Evolutionary conservation across 2,888 invertebrate genomes (phyloP).

Genomic region (Troides helena): DNA sequence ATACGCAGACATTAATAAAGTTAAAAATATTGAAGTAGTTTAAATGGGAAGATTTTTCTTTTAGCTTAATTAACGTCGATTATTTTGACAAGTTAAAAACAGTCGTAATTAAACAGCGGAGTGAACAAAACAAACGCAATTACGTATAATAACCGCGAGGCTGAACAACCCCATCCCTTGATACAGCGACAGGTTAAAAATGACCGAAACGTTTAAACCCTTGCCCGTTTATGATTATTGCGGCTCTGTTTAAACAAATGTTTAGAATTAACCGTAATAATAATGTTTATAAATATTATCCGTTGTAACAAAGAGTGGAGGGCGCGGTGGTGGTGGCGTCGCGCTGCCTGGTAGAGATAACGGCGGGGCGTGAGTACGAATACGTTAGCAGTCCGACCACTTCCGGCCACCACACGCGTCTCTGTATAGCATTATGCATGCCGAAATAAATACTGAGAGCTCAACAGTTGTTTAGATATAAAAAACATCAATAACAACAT

Average conservation of each 20-base stretch:
- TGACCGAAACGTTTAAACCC: constrained; percentile 17
- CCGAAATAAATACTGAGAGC: no score
- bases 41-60: no score
- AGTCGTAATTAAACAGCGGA: neutral
- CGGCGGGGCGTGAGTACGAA: constrained; percentile 59
- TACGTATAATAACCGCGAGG: neutral
- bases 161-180: neutral
- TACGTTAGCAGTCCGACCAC: constrained; percentile 62
- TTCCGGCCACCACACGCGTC: constrained; percentile 51
- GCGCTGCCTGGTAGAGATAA: constrained; percentile 58
- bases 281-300: constrained; percentile 60
- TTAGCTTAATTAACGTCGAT: no score
- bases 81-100: neutral
- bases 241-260: constrained; percentile 9
- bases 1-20: no score
- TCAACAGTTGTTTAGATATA: no score
- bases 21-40: no score
- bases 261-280: constrained; percentile 19
- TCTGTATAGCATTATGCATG: constrained; percentile 5
- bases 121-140: constrained; percentile 7
- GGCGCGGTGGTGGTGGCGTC: constrained; percentile 26
- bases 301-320: constrained; percentile 55
- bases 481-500: no score
- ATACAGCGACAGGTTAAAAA: constrained; percentile 12
- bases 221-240: neutral